Base-by-base conservation (phyloP, 37 sponge, comb jelly and placozoan genomes). In the Lycopodina hypogea region DNA sequence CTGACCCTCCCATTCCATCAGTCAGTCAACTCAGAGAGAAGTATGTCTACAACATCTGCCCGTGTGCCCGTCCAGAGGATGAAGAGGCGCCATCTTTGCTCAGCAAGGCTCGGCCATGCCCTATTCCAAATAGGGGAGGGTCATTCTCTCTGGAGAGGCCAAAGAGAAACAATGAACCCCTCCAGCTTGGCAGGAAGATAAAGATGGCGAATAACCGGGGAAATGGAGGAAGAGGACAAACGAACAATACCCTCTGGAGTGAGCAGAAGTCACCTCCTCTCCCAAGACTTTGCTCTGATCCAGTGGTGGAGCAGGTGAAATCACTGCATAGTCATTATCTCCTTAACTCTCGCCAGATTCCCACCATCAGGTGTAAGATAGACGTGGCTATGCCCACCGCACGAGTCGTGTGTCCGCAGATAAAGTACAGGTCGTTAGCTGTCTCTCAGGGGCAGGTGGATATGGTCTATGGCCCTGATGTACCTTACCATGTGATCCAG, bases 21-120 rank as follows among this genome's bases (percentile, higher is more conserved):
- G 57, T 86, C 69, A 68, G 72, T 14, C 51, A 87, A 28, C 78
- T 90, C n/a, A 42, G 92, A 7, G 92, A 90, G 65, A 86, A 81
- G 71, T 87, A 87, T 70, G 82, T 88, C 1, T 90, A 87, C 80
- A 90, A 81, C 45, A 55, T 90, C 30, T 83, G 68, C 42, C 83
- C 83, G 1, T 83, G 83, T 67, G 75, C 72, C 18, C 32, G 18
- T 32, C 56, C 63, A 4, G 66, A 63, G 52, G 74, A 52, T 26
- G 63, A 42, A 4, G 61, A 56, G 17, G 3, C 6, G 37, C 55
- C 42, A 50, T 28, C 53, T 24, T 37, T 35, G 1, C 29, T 12
- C 76, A 37, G 53, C 61, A 38, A 59, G n/a, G 19, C 19, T 37
- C 71, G 45, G 14, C 69, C 65, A 28, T 86, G 87, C 24, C 88